Evolutionary conservation across 2,888 invertebrate genomes (phyloP).

Genomic region (Leptarthrus brevirostris): DNA sequence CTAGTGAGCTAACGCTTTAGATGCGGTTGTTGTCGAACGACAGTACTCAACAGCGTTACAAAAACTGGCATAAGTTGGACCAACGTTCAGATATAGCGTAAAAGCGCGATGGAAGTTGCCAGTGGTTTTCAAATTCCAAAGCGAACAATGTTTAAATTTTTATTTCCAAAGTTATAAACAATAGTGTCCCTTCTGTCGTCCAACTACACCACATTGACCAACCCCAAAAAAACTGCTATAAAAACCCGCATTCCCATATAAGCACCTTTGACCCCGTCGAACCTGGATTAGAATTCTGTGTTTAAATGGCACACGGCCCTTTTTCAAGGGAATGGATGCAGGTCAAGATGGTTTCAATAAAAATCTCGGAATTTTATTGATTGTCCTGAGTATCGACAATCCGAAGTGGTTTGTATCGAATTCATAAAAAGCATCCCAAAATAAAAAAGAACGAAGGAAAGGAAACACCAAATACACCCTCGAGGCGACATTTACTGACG

Average conservation of each 20-base stretch:
- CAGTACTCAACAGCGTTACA: no score
- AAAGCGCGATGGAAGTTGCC: no score
- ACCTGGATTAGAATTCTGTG: not conserved
- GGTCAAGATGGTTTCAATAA: constrained; percentile 44
- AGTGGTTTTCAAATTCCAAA: no score
- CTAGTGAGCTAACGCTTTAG: no score
- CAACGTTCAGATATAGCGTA: no score
- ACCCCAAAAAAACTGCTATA: no score
- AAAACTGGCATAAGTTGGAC: no score
- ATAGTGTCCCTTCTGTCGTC: no score
- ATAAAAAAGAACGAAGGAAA: not conserved
- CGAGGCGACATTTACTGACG: constrained; percentile 27
- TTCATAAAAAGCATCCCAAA: constrained; percentile 4
- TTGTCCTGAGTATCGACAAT: constrained; percentile 28
- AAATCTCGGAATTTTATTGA: constrained; percentile 42
- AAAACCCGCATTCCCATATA: constrained; percentile 22
- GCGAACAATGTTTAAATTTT: no score
- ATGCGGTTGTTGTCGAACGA: no score
- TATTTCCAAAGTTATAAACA: no score
- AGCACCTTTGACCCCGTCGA: constrained; percentile 2
- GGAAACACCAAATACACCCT: not conserved
- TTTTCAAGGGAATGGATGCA: constrained; percentile 6
- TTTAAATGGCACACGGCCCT: not conserved
- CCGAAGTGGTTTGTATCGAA: constrained; percentile 23
- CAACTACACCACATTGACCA: no score